phyloP scores from a whole-genome alignment of 2,888 invertebrate genomes.

The Coecobrya sp. region DNA sequence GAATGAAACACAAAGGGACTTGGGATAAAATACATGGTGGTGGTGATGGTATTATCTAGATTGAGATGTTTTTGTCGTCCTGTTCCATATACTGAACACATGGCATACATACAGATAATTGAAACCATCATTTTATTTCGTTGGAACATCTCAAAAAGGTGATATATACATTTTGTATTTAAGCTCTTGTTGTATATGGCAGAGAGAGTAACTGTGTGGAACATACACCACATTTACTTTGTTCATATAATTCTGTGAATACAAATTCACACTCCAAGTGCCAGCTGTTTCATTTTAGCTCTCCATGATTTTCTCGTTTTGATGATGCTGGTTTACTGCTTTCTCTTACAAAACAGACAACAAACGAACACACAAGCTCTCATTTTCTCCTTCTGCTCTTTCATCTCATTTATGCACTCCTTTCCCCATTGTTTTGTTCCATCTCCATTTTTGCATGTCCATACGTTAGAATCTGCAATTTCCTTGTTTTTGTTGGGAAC shows the following conservation, averaged over 20 bases:
- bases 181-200: not conserved
- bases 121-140: not conserved
- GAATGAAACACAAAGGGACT: not conserved
- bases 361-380: conserved; percentile 18
- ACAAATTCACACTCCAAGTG: conserved; percentile 57
- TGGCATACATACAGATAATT: not conserved
- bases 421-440: not conserved
- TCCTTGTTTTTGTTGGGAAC: not conserved
- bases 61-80: not conserved
- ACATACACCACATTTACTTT: not conserved
- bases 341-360: conserved; percentile 13
- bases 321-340: conserved; percentile 52
- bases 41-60: not conserved
- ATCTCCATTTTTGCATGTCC: not conserved
- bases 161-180: not conserved
- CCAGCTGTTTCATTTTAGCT: conserved; percentile 66
- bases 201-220: not conserved
- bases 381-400: conserved; percentile 47
- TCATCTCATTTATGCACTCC: conserved; percentile 41
- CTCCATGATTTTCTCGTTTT: conserved; percentile 66
- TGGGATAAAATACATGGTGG: not conserved
- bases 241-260: conserved; percentile 23
- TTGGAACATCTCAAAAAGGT: not conserved
- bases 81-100: not conserved
- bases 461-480: not conserved